Base-by-base conservation (phyloP, 2,797 vertebrate genomes). In the Channa striata region DNA sequence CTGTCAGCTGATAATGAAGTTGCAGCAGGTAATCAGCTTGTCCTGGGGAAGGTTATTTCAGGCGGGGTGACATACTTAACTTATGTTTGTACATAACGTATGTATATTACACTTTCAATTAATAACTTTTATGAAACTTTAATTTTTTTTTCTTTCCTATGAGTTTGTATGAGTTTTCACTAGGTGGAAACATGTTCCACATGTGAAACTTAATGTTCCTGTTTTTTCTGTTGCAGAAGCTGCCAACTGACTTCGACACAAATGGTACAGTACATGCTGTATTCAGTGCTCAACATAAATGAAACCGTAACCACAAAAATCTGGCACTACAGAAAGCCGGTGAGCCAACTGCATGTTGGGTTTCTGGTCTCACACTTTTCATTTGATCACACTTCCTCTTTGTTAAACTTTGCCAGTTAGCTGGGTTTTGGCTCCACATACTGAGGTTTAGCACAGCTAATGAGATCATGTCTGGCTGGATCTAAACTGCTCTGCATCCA, bases 401-500 rank as follows among this genome's bases (percentile, higher is more conserved):
- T 40, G 16, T 63, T 60, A 36, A 59, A 74, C 21, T 54, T 46
- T 64, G 25, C 46, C 50, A 20, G 30, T 42, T 37, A 21, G 23
- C 19, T 39, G 48, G 59, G 4, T 6, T 30, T 51, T 81, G 69
- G 59, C 72, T 59, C 23, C 19, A 57, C 60, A 44, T 11, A 40
- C 5, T 59, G 66, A 60, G 59, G 71, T 71, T 69, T 65, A 68
- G 59, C 60, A 53, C 51, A 63, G 49, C 20, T 58, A 54, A 20
- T 77, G 76, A 79, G 39, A 71, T 83, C 66, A 74, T 4, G 72
- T 77, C 59, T 75, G 72, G n/a, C 43, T 50, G 25, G 25, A 57
- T 12, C 54, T 16, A 2, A 47, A 53, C 47, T 39, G 25, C 30
- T 39, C 46, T 68, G 40, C 64, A 49, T 51, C 60, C 4, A 25